A percentile compares a stretch with the other conserved stretches of the same genome.
Conservation (phyloP, 2,888 invertebrate genomes). For the Lepidochitona cinerea region DNA sequence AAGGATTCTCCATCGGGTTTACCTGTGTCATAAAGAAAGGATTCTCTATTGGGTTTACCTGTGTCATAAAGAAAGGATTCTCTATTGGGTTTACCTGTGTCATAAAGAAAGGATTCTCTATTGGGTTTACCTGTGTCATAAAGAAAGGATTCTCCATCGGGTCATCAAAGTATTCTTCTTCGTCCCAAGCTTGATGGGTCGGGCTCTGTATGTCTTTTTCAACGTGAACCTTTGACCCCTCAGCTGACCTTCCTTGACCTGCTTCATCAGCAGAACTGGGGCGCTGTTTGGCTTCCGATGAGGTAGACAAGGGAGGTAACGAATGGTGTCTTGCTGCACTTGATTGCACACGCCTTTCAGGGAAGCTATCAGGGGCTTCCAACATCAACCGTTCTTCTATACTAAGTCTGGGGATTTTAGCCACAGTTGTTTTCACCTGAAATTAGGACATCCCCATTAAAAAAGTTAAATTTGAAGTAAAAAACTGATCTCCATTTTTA, state of each 20-base stretch:
- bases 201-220: constrained; percentile 12
- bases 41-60: too few species aligned
- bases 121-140: constrained; percentile 65
- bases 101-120: too few species aligned
- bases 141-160: constrained; percentile 44
- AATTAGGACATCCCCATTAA: not conserved
- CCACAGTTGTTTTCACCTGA: constrained; percentile 55
- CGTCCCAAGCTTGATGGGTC: constrained; percentile 22
- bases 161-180: constrained; percentile 10
- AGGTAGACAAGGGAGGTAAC: constrained; percentile 35
- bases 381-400: constrained; percentile 62
- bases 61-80: too few species aligned
- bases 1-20: too few species aligned
- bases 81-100: too few species aligned
- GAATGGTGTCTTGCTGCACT: constrained; percentile 29
- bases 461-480: not conserved
- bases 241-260: not conserved
- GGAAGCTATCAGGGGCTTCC: constrained; percentile 40
- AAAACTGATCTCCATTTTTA: not conserved
- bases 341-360: constrained; percentile 24
- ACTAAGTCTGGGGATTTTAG: constrained; percentile 61
- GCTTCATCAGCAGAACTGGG: not conserved
- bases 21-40: too few species aligned
- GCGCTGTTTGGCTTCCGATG: not conserved
- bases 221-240: not conserved